Evolutionary conservation across 2,797 vertebrate genomes (phyloP).

Genomic region (Gymnoscopelus braueri): DNA sequence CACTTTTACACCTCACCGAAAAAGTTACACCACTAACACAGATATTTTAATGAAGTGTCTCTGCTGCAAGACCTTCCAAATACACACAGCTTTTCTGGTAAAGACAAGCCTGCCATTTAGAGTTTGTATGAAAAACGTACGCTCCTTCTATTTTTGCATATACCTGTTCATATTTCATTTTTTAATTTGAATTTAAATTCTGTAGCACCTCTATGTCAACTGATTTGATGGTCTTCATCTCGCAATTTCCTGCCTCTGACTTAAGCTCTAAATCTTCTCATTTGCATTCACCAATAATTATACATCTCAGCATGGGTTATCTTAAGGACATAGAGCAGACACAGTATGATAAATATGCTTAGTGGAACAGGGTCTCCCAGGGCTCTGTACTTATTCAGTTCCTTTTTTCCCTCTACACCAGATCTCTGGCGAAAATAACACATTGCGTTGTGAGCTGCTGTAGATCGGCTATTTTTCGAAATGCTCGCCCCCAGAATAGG

Average conservation of each 20-base stretch:
- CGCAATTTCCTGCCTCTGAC: slow-evolving; percentile 15
- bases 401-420: neutral
- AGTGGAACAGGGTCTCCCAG: no score
- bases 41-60: slow-evolving; percentile 60
- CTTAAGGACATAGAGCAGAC: slow-evolving; percentile 15
- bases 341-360: neutral
- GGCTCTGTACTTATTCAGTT: no score
- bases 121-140: neutral
- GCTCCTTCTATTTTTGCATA: neutral
- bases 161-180: neutral
- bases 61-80: slow-evolving; percentile 16
- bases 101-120: neutral
- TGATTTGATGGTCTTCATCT: neutral
- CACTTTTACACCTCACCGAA: slow-evolving; percentile 76
- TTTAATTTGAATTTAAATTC: neutral
- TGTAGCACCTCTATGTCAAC: neutral
- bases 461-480: no score
- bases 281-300: slow-evolving; percentile 13
- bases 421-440: no score
- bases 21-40: slow-evolving; percentile 57
- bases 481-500: neutral
- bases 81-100: slow-evolving; percentile 1
- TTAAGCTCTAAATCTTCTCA: slow-evolving; percentile 21
- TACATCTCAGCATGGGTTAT: neutral
- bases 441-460: no score